Percentiles rank a stretch among this genome's conserved stretches.
Evolutionary conservation across 2,888 invertebrate genomes (phyloP).

Genomic region (Conomelus anceps): DNA sequence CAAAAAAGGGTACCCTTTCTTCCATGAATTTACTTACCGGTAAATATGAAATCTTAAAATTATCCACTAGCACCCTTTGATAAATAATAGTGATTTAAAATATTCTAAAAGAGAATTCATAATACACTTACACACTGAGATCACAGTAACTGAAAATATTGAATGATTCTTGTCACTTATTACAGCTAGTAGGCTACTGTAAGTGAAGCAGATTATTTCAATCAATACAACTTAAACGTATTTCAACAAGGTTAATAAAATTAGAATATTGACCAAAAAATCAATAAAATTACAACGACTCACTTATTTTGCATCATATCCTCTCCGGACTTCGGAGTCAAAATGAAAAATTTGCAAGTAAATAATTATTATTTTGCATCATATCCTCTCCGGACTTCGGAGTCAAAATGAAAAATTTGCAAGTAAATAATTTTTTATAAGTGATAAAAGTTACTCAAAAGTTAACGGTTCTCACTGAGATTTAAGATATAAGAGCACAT

Average conservation of each 20-base stretch:
- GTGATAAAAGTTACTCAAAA: background rate
- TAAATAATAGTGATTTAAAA: too few species aligned
- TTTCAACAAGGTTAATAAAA: background rate
- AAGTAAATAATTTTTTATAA: background rate
- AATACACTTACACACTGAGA: too few species aligned
- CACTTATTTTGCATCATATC: background rate
- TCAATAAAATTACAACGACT: background rate
- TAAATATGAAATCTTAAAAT: too few species aligned
- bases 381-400: too few species aligned
- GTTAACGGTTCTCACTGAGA: background rate
- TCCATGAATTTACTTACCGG: too few species aligned
- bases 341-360: background rate
- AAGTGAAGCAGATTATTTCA: too few species aligned
- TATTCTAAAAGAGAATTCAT: too few species aligned
- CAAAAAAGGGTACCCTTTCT: too few species aligned
- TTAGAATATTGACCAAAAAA: background rate
- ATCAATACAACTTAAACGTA: background rate
- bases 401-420: background rate
- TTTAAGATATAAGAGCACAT: background rate
- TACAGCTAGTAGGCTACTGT: too few species aligned
- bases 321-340: background rate
- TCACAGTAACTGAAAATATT: too few species aligned
- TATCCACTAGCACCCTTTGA: too few species aligned
- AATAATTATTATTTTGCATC: background rate
- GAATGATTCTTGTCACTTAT: too few species aligned